Conservation (phyloP, 2,113 vertebrate genomes). For the Acinonyx jubatus region DNA sequence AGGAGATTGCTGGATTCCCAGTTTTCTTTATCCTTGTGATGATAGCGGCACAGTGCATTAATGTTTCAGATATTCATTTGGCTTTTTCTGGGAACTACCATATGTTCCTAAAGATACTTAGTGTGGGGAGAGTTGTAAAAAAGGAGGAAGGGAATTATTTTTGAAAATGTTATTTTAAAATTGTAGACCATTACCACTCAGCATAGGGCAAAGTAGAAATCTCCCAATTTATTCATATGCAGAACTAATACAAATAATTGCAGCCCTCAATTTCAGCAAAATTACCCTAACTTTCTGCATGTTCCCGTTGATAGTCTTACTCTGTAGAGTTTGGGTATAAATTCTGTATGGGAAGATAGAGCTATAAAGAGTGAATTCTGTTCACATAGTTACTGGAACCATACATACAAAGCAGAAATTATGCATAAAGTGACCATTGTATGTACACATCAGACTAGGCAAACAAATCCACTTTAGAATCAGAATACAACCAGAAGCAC, state of each 20-base stretch:
- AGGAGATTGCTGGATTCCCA: constrained; percentile 51
- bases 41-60: background rate
- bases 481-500: background rate
- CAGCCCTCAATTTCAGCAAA: background rate
- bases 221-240: background rate
- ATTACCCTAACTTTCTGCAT: background rate
- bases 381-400: background rate
- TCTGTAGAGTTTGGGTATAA: background rate
- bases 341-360: background rate
- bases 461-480: background rate
- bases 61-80: constrained; percentile 57
- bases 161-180: constrained; percentile 39
- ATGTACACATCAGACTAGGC: background rate
- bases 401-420: background rate
- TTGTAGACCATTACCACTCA: background rate
- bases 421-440: background rate
- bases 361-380: background rate
- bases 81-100: constrained; percentile 55
- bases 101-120: constrained; percentile 60
- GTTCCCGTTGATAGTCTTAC: background rate
- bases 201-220: background rate
- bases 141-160: background rate
- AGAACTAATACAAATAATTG: background rate
- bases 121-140: background rate
- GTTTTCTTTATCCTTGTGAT: constrained; percentile 53